These are phyloP conservation scores for Pachyseris speciosa DNA, from an alignment of 64 coral and sea anemone genomes.

Conservation along the genomic window DNA sequence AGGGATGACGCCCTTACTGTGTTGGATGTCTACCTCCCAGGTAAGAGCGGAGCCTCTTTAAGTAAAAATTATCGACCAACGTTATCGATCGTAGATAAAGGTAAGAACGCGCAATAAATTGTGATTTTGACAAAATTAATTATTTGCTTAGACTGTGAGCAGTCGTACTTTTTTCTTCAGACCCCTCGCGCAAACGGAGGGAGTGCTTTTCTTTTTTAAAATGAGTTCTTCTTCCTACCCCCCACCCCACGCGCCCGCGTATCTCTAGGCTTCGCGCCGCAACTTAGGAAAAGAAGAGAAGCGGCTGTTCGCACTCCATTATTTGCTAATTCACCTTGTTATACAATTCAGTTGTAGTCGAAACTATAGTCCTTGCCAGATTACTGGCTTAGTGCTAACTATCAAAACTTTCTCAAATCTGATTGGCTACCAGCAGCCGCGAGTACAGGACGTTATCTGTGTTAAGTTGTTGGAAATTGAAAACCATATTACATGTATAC, in stretches of 20 bases:
- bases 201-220: too few relatives aligned
- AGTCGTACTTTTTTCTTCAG: too few relatives aligned
- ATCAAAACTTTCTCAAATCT: not conserved
- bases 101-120: not conserved
- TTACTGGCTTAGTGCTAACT: not conserved
- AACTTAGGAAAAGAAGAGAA: too few relatives aligned
- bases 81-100: not conserved
- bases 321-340: too few relatives aligned
- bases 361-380: not conserved
- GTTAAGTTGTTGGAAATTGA: not conserved
- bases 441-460: not conserved
- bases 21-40: conserved; percentile 8
- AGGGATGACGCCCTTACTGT: not conserved
- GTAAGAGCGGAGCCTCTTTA: not conserved
- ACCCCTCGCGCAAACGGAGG: too few relatives aligned
- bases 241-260: too few relatives aligned
- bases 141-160: too few relatives aligned
- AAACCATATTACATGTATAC: not conserved
- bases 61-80: not conserved
- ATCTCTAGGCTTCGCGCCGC: too few relatives aligned
- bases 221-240: too few relatives aligned
- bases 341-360: not conserved
- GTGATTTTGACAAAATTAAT: too few relatives aligned
- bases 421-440: not conserved
- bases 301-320: too few relatives aligned